Evolutionary conservation across 2,113 vertebrate genomes (phyloP), one percentile per base, ranked within the genome.

Genomic region (Oenanthe oenanthe): DNA sequence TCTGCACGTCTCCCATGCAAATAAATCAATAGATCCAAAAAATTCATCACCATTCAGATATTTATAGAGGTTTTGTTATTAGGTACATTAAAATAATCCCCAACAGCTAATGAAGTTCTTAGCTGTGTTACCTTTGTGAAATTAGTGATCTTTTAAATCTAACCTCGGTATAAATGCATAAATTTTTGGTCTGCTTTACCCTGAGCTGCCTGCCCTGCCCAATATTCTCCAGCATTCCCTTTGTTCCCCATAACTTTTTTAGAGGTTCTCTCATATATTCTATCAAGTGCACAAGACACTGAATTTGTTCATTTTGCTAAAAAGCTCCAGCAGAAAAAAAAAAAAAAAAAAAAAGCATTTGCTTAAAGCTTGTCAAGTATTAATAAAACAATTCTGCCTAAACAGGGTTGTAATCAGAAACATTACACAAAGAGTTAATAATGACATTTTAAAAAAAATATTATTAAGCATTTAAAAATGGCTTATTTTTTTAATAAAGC

Each of bases 11-110:
- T 16, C n/a, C 22, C 25, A 42, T 3, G 17, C 16, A 38, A 74
- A 50, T 14, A 78, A 88, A 67, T 36, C 85, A 73, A 85, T 40
- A 93, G 57, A 61, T n/a, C 72, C 51, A 34, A 56, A 56, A 74
- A 58, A n/a, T 25, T 61, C 43, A 34, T 25, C 0, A 0, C 4
- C 5, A 3, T 48, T 60, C 12, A 17, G n/a, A 24, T 56, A 74
- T 85, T 90, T 92, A 62, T 6, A 88, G 32, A 11, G 5, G 8
- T 2, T 73, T 73, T 85, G 24, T 22, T 91, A 36, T 61, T 76
- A 85, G n/a, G 19, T 53, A 48, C 18, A 25, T 21, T 60, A 62
- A 73, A 88, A 83, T 75, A 76, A 45, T 12, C 1, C 17, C 8
- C 34, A 57, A 25, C 17, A 70, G 72, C 36, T 76, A 75, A 4